Base-by-base conservation (phyloP, 2,888 invertebrate species). In the Molanna angustata region DNA sequence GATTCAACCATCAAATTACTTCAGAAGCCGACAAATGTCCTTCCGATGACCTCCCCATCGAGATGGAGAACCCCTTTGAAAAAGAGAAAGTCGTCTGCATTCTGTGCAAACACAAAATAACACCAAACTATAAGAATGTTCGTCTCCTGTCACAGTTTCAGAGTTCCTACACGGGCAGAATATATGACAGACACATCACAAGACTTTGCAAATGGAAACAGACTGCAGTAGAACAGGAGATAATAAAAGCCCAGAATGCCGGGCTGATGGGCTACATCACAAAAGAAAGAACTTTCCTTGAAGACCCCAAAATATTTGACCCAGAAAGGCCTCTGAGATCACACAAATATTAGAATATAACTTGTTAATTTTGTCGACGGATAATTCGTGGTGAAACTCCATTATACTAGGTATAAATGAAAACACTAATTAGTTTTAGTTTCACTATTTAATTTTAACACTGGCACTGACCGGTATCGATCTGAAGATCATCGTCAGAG, bases 101-200 rank as follows among this genome's bases (percentile, higher is more conserved):
- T 61, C 72, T 96, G 7, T 97, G 97, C 68, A 84, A 86, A 70
- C 68, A 88, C 55, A 81, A 88, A 22, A 85, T 96, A n/a, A 78
- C 78, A 1, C 86, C 93, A 0, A 82, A 93, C 69, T 96, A 92
- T 66, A 97, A 96, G 72, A 99, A 99, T 71, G 84, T 87, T 0
- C 84, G 91, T 62, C 71, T 99, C 2, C 71, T 99, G 3, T 93
- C 94, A 0, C 97, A 98, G 69, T 99, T 99, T 70, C 90, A 97
- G 65, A 98, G 97, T 22, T 88, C 93, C 0, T 94, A 90, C 67
- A 97, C 98, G 0, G 98, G 98, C 1, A 80, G 87, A 60, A 83
- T 96, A 57, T 98, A 96, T 67, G 93, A 91, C 0, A 81, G 88
- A 49, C 91, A 97, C 64, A 90, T 98, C 35, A 99, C 98, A 3